phyloP scores from a whole-genome alignment of 2,113 vertebrate genomes.

The Nothocercus nigrocapillus region DNA sequence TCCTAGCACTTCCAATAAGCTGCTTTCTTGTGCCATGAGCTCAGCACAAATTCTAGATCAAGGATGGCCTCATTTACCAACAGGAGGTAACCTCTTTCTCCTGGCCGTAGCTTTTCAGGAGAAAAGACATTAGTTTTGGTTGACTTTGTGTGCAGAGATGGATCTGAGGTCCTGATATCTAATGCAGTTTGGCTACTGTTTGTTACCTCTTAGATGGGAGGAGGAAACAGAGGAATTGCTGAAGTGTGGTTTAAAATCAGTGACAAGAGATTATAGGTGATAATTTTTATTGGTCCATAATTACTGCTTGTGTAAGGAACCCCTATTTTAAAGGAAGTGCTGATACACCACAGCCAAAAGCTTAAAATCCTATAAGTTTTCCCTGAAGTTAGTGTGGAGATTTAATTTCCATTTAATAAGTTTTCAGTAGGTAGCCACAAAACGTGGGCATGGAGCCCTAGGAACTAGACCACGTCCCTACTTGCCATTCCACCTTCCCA shows the following conservation, averaged over 20 bases:
- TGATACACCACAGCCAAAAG: not conserved
- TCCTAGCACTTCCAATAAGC: not conserved
- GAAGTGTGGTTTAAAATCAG: not conserved
- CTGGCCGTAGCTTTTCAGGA: not conserved
- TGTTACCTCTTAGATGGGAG: not conserved
- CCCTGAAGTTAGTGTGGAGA: not conserved
- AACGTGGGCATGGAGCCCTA: not conserved
- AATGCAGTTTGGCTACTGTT: not conserved
- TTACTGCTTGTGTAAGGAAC: not conserved
- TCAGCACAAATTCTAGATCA: not conserved
- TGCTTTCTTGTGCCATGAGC: not conserved
- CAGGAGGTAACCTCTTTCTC: not conserved
- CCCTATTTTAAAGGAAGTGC: not conserved
- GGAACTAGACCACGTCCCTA: not conserved
- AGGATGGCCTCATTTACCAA: not conserved
- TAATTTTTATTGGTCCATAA: slow-evolving; percentile 21
- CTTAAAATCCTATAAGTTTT: not conserved
- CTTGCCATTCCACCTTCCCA: no score
- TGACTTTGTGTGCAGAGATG: not conserved
- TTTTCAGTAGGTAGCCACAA: not conserved
- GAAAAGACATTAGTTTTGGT: not conserved
- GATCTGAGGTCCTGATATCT: not conserved
- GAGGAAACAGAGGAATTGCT: not conserved
- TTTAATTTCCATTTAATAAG: fast-evolving
- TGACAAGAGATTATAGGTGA: not conserved